A percentile compares a stretch with the other conserved stretches of the same genome.
These are phyloP conservation scores for Notiomystis cincta DNA, from an alignment of 2,113 vertebrate species.

Conservation along the genomic window DNA sequence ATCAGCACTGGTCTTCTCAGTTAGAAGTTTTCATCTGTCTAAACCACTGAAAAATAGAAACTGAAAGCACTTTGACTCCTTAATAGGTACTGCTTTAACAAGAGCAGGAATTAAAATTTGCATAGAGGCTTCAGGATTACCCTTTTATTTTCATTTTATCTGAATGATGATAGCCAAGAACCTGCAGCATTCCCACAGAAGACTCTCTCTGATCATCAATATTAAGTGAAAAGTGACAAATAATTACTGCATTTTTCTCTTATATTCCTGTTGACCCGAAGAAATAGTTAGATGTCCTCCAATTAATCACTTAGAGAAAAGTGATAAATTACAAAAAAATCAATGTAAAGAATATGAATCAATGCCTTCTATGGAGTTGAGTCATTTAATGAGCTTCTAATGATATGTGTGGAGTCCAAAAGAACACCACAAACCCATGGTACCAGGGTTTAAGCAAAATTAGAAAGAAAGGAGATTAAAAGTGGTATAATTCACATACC, in stretches of 20 bases:
- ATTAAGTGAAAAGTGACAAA: neutral
- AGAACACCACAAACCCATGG: neutral
- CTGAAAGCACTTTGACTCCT: neutral
- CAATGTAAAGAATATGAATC: neutral
- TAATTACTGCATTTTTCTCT: neutral
- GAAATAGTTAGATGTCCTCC: neutral
- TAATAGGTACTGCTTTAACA: neutral
- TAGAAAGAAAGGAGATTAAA: neutral
- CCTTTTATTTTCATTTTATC: neutral
- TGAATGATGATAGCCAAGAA: neutral
- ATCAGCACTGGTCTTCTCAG: neutral
- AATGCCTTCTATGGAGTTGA: neutral
- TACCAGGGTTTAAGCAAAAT: neutral
- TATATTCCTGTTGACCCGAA: neutral
- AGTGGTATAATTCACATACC: conserved; percentile 73
- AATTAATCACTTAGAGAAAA: neutral
- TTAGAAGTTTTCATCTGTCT: neutral
- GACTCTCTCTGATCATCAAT: neutral
- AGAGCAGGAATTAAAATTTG: neutral
- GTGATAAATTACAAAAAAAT: neutral
- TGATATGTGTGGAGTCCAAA: neutral
- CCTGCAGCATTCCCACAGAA: neutral
- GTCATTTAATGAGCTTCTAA: neutral
- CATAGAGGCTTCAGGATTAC: neutral
- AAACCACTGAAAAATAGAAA: neutral